These are phyloP conservation scores for Philereme vetulata DNA, from an alignment of 2,888 invertebrate species.

Conservation along the genomic window DNA sequence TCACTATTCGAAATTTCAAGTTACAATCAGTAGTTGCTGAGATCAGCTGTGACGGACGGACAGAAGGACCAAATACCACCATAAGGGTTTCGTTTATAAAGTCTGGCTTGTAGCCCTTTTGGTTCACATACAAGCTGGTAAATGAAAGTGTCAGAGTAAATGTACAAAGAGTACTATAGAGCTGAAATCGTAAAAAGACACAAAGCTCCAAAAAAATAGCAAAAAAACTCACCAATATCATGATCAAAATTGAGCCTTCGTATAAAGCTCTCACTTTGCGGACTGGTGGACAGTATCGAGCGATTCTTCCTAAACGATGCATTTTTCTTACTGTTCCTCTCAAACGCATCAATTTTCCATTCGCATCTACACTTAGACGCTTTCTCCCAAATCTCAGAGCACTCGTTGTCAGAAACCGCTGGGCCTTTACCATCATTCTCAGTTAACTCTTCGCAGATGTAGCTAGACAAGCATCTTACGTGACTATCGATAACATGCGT, in stretches of 20 bases:
- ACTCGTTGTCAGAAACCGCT: conserved; percentile 83
- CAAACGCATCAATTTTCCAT: conserved; percentile 82
- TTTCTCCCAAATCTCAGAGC: conserved; percentile 82
- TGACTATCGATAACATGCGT: conserved; percentile 65
- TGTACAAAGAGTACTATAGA: too few species aligned
- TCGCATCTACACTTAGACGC: conserved; percentile 85
- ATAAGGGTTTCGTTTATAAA: too few species aligned
- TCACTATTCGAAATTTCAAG: too few species aligned
- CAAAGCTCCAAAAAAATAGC: background rate
- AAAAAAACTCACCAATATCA: conserved; percentile 66
- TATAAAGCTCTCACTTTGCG: conserved; percentile 68
- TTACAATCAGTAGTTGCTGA: too few species aligned
- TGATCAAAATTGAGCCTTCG: conserved; percentile 76
- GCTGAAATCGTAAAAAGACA: too few species aligned
- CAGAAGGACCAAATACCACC: too few species aligned
- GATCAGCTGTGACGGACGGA: too few species aligned
- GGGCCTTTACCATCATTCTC: conserved; percentile 73
- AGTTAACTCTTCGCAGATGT: conserved; percentile 70
- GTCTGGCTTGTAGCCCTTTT: too few species aligned
- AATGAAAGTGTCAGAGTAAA: too few species aligned
- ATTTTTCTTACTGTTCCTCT: conserved; percentile 78
- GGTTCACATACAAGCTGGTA: too few species aligned
- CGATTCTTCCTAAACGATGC: conserved; percentile 81
- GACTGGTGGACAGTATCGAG: conserved; percentile 75
- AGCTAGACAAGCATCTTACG: conserved; percentile 72